These are phyloP conservation scores for Myotis planiceps DNA, from an alignment of 2,797 vertebrate species.

Conservation along the genomic window DNA sequence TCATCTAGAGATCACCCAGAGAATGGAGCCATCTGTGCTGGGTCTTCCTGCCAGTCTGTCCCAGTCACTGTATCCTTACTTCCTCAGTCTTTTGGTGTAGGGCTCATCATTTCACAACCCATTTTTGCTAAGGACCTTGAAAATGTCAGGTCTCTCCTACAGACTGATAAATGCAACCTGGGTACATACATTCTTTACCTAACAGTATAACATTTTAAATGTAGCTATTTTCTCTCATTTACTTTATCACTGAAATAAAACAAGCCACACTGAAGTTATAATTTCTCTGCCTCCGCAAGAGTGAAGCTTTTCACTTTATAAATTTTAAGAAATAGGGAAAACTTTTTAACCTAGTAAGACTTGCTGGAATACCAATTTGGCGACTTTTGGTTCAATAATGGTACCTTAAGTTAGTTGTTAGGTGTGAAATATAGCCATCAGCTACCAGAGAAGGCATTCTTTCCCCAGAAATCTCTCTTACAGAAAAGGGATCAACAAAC, in stretches of 20 bases:
- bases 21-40: neutral
- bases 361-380: slow-evolving; percentile 34
- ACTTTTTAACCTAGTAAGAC: neutral
- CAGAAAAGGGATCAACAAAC: neutral
- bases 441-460: neutral
- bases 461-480: slow-evolving; percentile 13
- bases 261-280: neutral
- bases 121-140: slow-evolving; percentile 34
- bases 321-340: slow-evolving; percentile 32
- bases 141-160: slow-evolving; percentile 33
- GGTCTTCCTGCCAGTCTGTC: neutral
- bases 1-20: neutral
- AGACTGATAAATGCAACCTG: neutral
- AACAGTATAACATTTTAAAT: neutral
- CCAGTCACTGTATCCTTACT: neutral
- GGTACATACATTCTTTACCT: neutral
- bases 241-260: neutral
- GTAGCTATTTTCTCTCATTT: neutral
- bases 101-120: neutral
- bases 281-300: slow-evolving; percentile 38
- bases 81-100: neutral
- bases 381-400: slow-evolving; percentile 15
- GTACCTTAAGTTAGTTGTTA: slow-evolving; percentile 27
- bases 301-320: slow-evolving; percentile 37
- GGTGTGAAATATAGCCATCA: slow-evolving; percentile 10